Base-by-base conservation (phyloP, 2,113 vertebrate species). In the Vimba vimba region DNA sequence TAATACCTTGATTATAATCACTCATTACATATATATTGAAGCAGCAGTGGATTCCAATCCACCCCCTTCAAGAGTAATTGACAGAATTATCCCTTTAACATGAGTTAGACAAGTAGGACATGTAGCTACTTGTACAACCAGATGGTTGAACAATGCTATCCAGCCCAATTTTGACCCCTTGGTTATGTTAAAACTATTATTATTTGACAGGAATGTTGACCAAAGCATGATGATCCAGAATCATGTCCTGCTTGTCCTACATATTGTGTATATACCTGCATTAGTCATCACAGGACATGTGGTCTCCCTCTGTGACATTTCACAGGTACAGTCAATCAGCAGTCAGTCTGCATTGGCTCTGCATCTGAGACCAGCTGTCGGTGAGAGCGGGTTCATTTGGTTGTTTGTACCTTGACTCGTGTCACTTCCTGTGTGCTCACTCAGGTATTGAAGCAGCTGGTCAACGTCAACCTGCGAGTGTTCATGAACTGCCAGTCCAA, bases 401-500 rank as follows among this genome's bases (percentile, higher is more conserved):
- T 9, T 76, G 52, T 60, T 36, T 17, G 11, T 57, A 36, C 43
- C 77, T 17, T 57, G n/a, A 79, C 62, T 45, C 39, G 10, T 75
- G 62, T 23, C 79, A 77, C 27, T 12, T 52, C 77, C 25, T 79
- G 39, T 27, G 47, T 78, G 17, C 19, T 17, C 60, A 21, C 11
- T 23, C 83, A 99, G 98, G 97, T 99, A 86, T 93, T 99, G 91
- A 97, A 96, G 89, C 96, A 97, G 60, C 88, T 99, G 90, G 95
- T 99, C 83, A 99, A 99, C 73, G 94, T 99, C 94, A 98, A 99
- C 91, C 87, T 99, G 60, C 94, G 97, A 66, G 95, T 99, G 80
- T 99, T 99, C 93, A 99, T 99, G 98, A 99, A 99, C 92, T 99
- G 98, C 88, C 98, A 99, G 80, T 97, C 98, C 89, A 99, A 97